Conservation (phyloP, 2,888 invertebrate genomes). For the Limnephilus rhombicus region DNA sequence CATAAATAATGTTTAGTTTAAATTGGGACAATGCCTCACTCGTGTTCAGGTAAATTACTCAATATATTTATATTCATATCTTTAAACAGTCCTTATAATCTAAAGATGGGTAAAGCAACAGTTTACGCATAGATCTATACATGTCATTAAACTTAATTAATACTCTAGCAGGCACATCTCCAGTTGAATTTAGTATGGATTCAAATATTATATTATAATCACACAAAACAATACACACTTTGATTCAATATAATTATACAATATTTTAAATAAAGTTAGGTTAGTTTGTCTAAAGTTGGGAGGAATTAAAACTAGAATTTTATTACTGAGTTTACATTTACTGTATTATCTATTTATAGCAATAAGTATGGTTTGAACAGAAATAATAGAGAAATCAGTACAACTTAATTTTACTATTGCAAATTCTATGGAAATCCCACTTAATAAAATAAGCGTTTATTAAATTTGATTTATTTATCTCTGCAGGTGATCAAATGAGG, state of each 20-base stretch:
- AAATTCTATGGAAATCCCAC: neutral
- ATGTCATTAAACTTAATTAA: slow-evolving; percentile 42
- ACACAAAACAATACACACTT: slow-evolving; percentile 43
- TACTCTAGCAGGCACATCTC: slow-evolving; percentile 61
- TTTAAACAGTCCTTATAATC: slow-evolving; percentile 34
- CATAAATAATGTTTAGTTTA: neutral
- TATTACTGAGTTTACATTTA: neutral
- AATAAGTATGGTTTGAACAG: neutral
- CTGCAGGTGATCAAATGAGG: neutral
- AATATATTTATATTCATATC: slow-evolving; percentile 19
- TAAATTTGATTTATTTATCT: neutral
- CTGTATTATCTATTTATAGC: neutral
- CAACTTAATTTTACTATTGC: neutral
- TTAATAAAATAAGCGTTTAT: neutral
- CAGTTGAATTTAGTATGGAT: slow-evolving; percentile 54
- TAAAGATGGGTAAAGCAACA: slow-evolving; percentile 34
- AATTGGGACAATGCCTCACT: slow-evolving; percentile 22
- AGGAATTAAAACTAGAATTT: neutral
- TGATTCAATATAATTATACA: slow-evolving; percentile 16
- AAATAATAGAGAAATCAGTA: neutral
- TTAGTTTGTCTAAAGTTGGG: neutral
- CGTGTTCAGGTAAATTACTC: slow-evolving; percentile 28
- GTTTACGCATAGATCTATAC: slow-evolving; percentile 54
- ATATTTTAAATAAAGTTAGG: neutral
- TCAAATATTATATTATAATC: slow-evolving; percentile 39